phyloP scores from a whole-genome alignment of 2,888 invertebrate species.

The Drosophila stalkeri region DNA sequence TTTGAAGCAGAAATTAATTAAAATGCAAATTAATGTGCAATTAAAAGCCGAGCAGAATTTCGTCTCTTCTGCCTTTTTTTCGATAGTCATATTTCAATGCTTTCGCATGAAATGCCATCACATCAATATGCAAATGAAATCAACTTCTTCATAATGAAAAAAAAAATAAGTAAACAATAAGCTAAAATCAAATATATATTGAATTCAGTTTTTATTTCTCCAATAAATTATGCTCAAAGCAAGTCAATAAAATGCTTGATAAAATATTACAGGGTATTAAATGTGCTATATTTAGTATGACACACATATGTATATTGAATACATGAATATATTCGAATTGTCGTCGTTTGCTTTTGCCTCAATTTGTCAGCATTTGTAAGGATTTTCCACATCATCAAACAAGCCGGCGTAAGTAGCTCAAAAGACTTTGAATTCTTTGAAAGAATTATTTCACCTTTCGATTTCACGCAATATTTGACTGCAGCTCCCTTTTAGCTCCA shows the following conservation, averaged over 20 bases:
- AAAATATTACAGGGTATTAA: neutral
- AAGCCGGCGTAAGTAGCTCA: neutral
- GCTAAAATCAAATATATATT: slow-evolving; percentile 19
- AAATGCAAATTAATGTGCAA: slow-evolving; percentile 73
- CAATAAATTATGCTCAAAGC: slow-evolving; percentile 5
- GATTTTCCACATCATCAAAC: slow-evolving; percentile 7
- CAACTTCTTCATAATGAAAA: neutral
- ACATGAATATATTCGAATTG: slow-evolving; percentile 1
- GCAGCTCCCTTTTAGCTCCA: neutral
- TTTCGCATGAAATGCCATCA: slow-evolving; percentile 32
- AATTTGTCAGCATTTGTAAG: slow-evolving; percentile 4
- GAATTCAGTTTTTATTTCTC: neutral
- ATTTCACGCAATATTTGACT: neutral
- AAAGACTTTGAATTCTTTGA: neutral
- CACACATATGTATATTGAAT: neutral
- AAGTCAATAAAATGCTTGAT: neutral
- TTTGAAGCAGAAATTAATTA: slow-evolving; percentile 62
- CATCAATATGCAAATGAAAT: slow-evolving; percentile 47
- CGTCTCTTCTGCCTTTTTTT: slow-evolving; percentile 7
- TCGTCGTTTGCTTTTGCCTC: neutral
- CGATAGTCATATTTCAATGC: slow-evolving; percentile 20
- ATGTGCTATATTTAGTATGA: neutral
- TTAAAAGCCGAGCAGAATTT: slow-evolving; percentile 45
- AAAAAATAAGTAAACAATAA: neutral
- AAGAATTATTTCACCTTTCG: neutral